Evolutionary conservation across 2,797 vertebrate genomes (phyloP), one percentile per base, ranked within the genome.

Genomic region (Sebastes taczanowskii): DNA sequence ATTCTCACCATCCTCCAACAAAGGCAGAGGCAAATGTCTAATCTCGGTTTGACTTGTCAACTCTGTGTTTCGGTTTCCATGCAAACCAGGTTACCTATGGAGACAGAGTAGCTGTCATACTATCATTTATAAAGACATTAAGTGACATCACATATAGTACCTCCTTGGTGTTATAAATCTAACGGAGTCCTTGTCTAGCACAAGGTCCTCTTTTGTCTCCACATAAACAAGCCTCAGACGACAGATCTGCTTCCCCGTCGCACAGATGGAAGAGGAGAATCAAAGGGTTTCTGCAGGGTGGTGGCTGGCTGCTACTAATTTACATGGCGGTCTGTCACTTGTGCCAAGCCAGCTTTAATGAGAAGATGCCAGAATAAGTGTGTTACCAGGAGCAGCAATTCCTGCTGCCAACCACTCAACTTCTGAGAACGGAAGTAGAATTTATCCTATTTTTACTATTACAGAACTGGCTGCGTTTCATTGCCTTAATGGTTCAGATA

Each of bases 321-420:
- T 80, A 59, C 72, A 63, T 49, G 27, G 81, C 23, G 23, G 70
- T 80, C 74, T 83, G 78, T 84, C 81, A 59, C 71, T 86, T 62
- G 61, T 68, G 80, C 80, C 73, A 77, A 65, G 78, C 16, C 65
- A 7, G 53, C 78, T 92, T 91, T 90, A 88, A 94, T 86, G 84
- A 90, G 75, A 80, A 82, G 81, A 84, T 77, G 75, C 83, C 69
- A 71, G 74, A 84, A 64, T 55, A 35, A 70, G 82, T 16, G 63
- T 62, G 66, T 82, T 67, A 79, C 80, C 76, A 61, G 71, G 34
- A 77, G 38, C 35, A 5, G 70, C 59, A 73, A 55, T 71, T 84
- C 55, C 58, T 76, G 38, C 64, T 74, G 38, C 64, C 55, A 69
- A 73, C 11, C 38, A 14, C 2, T 34, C 1, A 0, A 2, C 4